These are phyloP conservation scores for Chiloscyllium punctatum DNA, from an alignment of 2,797 vertebrate species.

Conservation along the genomic window DNA sequence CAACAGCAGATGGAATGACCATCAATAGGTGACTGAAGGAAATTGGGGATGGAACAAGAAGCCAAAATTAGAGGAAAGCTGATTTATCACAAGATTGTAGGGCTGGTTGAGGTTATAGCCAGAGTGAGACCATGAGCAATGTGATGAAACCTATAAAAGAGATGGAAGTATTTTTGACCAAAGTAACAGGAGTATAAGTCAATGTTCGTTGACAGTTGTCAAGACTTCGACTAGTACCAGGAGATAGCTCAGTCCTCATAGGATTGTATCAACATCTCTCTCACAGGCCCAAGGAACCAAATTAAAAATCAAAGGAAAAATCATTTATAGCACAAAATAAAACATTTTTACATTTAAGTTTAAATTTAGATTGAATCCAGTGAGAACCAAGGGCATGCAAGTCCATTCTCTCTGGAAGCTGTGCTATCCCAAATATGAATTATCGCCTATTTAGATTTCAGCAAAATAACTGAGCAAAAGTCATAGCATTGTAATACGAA, in stretches of 20 bases:
- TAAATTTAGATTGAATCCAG: background rate
- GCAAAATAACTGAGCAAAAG: background rate
- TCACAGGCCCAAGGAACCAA: background rate
- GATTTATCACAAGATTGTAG: background rate
- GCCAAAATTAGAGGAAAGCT: background rate
- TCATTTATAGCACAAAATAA: background rate
- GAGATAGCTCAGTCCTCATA: background rate
- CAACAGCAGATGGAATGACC: background rate
- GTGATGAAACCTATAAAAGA: background rate
- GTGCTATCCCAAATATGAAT: background rate
- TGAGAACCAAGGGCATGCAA: background rate
- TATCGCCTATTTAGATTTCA: background rate
- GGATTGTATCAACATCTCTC: background rate
- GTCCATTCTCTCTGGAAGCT: background rate
- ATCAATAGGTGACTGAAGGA: background rate
- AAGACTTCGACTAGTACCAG: background rate
- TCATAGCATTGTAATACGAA: background rate
- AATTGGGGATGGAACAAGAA: background rate
- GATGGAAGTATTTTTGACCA: background rate
- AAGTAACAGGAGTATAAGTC: background rate
- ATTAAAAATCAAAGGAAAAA: background rate
- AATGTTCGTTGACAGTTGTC: background rate
- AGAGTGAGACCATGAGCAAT: background rate
- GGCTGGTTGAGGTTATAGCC: background rate
- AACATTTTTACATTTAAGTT: background rate